Evolutionary conservation across 2,888 invertebrate species (phyloP), one percentile per base, ranked within the genome.

Genomic region (Caenorhabditis angaria): DNA sequence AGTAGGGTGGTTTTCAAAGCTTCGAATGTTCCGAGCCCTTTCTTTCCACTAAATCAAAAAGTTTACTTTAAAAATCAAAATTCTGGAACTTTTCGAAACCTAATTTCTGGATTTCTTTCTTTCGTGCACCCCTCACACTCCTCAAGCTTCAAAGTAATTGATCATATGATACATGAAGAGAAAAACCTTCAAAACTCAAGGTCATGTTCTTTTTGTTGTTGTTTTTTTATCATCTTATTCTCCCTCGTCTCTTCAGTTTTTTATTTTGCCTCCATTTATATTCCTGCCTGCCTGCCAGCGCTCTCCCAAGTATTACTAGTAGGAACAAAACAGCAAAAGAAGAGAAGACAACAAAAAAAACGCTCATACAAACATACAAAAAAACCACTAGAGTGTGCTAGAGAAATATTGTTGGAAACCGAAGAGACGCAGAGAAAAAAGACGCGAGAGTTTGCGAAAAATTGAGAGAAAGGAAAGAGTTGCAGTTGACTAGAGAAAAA

Each of bases 341-440:
- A 41, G 14, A 12, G 41, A 41, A 41, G 14, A 41, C 10, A 12
- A 41, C 14, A 5, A 41, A 12, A 41, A 41, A 41, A 41, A 41
- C 50, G 50, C 24, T 8, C 50, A 50, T 22, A 50, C n/a, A 50
- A 22, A 50, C 22, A 41, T 41, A 41, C 41, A 41, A 41, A 41
- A 41, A 41, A 41, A 41, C 41, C 41, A 41, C 41, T 41, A 41
- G 50, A 2, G 50, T 50, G 22, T 4, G 22, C 12, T 24, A 1
- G 6, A 22, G 22, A 50, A 50, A 50, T 24, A 50, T 20, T 50
- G 50, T 50, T 4, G 1, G 4, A 4, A 5, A 22, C 1, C 22
- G n/a, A 22, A 8, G 67, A 67, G 67, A 67, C 66, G 61, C 56
- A 58, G 50, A 70, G 48, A 65, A 51, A 65, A 65, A 65, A 41